Evolutionary conservation across 2,888 invertebrate genomes (phyloP).

Genomic region (Oligia strigilis): DNA sequence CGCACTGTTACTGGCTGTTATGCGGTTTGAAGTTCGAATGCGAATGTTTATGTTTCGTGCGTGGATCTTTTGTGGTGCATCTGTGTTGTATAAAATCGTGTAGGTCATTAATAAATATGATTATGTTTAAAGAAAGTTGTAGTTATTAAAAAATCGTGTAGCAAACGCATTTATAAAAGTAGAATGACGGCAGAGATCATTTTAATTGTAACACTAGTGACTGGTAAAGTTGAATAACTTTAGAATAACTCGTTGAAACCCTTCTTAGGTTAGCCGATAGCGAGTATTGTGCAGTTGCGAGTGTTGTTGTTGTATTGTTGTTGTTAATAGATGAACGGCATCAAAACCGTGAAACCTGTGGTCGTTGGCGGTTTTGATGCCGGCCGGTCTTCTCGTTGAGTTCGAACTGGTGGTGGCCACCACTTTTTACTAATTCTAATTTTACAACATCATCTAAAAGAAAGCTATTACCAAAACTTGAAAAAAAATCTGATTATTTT

Average conservation of each 20-base stretch:
- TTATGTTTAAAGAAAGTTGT: not conserved
- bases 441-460: not conserved
- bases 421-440: not conserved
- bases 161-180: not conserved
- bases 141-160: not conserved
- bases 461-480: not conserved
- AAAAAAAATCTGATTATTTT: not conserved
- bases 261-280: not conserved
- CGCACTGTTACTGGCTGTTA: slow-evolving; percentile 43
- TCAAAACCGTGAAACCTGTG: no score
- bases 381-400: no score
- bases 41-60: slow-evolving; percentile 31
- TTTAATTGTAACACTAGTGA: slow-evolving; percentile 22
- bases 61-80: slow-evolving; percentile 26
- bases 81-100: not conserved
- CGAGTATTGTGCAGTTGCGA: not conserved
- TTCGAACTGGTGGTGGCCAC: no score
- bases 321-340: not conserved
- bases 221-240: slow-evolving; percentile 6
- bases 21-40: slow-evolving; percentile 51
- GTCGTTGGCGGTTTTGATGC: no score
- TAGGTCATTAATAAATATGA: not conserved
- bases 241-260: slow-evolving; percentile 1
- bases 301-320: not conserved
- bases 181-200: slow-evolving; percentile 13